Evolutionary conservation across 2,113 vertebrate species (phyloP), one percentile per base, ranked within the genome.

Genomic region (Chaetura pelagica): DNA sequence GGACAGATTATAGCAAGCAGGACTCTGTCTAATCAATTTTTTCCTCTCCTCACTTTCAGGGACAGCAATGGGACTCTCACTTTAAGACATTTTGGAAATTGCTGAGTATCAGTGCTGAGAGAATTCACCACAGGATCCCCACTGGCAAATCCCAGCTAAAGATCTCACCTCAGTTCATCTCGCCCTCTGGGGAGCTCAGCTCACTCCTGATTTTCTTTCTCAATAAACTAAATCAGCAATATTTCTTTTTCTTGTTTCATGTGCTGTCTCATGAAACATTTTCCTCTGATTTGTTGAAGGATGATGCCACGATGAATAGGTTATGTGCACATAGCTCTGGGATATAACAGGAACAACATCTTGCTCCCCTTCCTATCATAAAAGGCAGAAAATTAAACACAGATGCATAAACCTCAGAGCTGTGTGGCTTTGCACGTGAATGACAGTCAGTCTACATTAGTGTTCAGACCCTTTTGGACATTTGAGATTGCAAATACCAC

Each of bases 161-260:
- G 84, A 89, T 81, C 80, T 92, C 93, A 72, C 89, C 94, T 94
- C 73, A 20, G 93, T 93, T 94, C 84, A 81, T 93, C 91, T 89
- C 6, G 5, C 44, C 66, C 80, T 68, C 86, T 84, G 93, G 95
- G 89, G 73, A 92, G 42, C 69, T 92, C 86, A 26, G 64, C 64
- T 97, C 89, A 63, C 42, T 92, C 68, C 69, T 24, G 61, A 68
- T 89, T 92, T 97, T 91, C 91, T 78, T 93, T 72, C 96, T 90
- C 93, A 97, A 96, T 96, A 97, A 97, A 96, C 93, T 57, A 86
- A 90, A 93, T 94, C 91, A 95, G 96, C 96, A 97, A 97, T 69
- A 89, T 67, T 90, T 84, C 58, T 76, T 72, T 75, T 86, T 57
- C 80, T 63, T 81, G 73, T 91, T 91, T 89, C 69, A 68, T 78